Evolutionary conservation across 2,113 vertebrate genomes (phyloP).

Genomic region (Nerophis lumbriciformis): DNA sequence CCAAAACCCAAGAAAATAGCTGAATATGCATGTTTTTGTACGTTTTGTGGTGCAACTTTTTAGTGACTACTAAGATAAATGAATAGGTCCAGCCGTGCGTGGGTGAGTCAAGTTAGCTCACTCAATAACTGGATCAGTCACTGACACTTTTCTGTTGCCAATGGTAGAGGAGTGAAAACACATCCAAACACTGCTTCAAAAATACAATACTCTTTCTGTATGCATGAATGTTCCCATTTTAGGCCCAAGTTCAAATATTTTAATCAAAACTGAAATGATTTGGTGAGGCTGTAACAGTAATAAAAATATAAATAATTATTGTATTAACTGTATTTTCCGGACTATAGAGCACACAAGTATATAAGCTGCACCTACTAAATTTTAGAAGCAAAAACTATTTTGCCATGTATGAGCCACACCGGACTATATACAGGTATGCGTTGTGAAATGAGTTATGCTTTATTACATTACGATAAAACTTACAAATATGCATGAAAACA

Average conservation of each 20-base stretch:
- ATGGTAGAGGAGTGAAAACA: conserved; percentile 4
- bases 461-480: too few relatives aligned
- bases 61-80: conserved; percentile 1
- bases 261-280: neutral
- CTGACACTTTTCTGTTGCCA: conserved; percentile 36
- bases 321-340: too few relatives aligned
- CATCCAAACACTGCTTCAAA: neutral
- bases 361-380: too few relatives aligned
- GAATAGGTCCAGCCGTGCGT: conserved; percentile 12
- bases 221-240: neutral
- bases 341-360: too few relatives aligned
- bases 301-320: too few relatives aligned
- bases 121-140: conserved; percentile 43
- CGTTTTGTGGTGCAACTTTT: conserved; percentile 2
- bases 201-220: neutral
- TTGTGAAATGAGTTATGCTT: too few relatives aligned
- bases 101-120: conserved; percentile 29
- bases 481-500: too few relatives aligned
- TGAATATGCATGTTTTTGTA: neutral
- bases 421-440: too few relatives aligned
- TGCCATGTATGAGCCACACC: too few relatives aligned
- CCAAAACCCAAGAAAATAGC: neutral
- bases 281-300: neutral
- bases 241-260: neutral
- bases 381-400: too few relatives aligned